A percentile compares a stretch with the other conserved stretches of the same genome.
Evolutionary conservation across 2,113 vertebrate species (phyloP).

Genomic region (Cheirogaleus medius): DNA sequence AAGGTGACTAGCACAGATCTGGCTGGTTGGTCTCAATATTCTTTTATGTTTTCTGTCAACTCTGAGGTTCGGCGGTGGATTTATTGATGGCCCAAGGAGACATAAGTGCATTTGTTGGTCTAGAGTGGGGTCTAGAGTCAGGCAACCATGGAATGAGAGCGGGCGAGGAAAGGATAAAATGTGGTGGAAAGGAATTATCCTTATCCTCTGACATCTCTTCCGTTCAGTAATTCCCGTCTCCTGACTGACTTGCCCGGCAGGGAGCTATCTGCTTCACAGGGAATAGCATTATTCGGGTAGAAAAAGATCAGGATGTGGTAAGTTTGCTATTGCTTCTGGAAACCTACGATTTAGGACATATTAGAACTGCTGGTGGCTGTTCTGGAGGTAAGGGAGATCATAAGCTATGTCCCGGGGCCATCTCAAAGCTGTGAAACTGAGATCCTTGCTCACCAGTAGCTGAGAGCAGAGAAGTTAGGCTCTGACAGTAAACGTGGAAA

Average conservation of each 20-base stretch:
- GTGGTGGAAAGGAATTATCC: not conserved
- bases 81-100: not conserved
- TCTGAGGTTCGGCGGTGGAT: slow-evolving; percentile 22
- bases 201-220: not conserved
- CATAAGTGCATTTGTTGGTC: not conserved
- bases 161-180: not conserved
- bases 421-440: not conserved
- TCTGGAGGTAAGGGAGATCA: slow-evolving; percentile 48
- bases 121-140: not conserved
- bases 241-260: not conserved
- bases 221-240: not conserved
- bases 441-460: not conserved
- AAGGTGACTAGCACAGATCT: not conserved
- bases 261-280: slow-evolving; percentile 42
- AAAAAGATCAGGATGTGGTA: slow-evolving; percentile 43
- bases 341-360: slow-evolving; percentile 51
- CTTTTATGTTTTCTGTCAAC: not conserved
- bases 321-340: slow-evolving; percentile 52
- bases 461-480: not conserved
- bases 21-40: not conserved
- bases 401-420: not conserved
- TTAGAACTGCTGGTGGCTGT: slow-evolving; percentile 10
- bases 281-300: slow-evolving; percentile 31
- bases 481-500: not conserved
- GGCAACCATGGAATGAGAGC: not conserved